Base-by-base conservation (phyloP, 2,113 vertebrate species). In the Aegithalos caudatus region DNA sequence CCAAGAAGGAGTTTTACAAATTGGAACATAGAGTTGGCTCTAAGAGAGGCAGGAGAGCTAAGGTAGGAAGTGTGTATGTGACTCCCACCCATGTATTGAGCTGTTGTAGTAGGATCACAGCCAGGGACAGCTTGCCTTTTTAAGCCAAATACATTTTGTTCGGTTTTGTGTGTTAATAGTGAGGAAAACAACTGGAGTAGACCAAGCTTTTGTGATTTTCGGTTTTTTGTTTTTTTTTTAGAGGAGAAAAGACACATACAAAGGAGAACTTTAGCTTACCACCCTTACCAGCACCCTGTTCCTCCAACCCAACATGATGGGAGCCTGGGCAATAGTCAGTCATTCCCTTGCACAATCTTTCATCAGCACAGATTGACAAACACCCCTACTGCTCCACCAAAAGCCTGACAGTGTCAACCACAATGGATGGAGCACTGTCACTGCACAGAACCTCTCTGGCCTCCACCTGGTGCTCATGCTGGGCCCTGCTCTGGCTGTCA, bases 11-110 rank as follows among this genome's bases (percentile, higher is more conserved):
- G 29, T 65, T 96, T 81, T 80, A 95, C 60, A 89, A 70, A 90
- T 2, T 50, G 67, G 54, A 88, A 58, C 20, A 15, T 0, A 27
- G 44, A 4, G 14, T 35, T 70, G 53, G 60, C 85, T 66, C 22
- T 1, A 9, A 86, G 40, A 35, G 85, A 92, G 58, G 38, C 73
- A 64, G 67, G 29, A 89, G 33, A 27, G 58, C 56, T 86, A 81
- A 86, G 71, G 84, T 92, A 91, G 93, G 95, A 94, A 97, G 60
- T 20, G 35, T 90, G 47, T 33, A 37, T 67, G 79, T 62, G 64
- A 78, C 64, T 92, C 67, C 92, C 92, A 93, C 87, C 81, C 87
- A 70, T 1, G 0, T 53, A 72, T 24, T 13, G 37, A 88, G 61
- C 79, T 90, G 72, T 38, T 95, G 56, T 60, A 77, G 61, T 81